A percentile compares a stretch with the other conserved stretches of the same genome.
Evolutionary conservation across 2,113 vertebrate genomes (phyloP).

Genomic region (Silurus meridionalis): DNA sequence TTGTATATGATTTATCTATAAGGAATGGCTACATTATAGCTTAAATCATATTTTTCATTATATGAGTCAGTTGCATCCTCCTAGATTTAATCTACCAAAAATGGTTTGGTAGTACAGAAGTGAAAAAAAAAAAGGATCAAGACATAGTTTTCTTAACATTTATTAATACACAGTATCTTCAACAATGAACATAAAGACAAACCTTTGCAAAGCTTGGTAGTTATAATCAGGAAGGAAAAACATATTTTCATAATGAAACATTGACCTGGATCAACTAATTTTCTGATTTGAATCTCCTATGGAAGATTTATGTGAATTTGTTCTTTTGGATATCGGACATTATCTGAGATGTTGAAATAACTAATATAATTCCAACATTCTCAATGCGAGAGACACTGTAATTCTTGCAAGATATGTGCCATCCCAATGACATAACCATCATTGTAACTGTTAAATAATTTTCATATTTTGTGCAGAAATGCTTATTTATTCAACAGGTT

Average conservation of each 20-base stretch:
- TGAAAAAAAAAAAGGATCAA: background rate
- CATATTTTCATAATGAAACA: constrained; percentile 53
- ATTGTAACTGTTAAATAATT: background rate
- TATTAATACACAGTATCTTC: constrained; percentile 76
- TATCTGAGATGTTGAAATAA: constrained; percentile 14
- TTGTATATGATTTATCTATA: background rate
- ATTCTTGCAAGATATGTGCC: constrained; percentile 7
- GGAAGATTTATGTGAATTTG: background rate
- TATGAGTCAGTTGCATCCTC: background rate
- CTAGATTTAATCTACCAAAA: background rate
- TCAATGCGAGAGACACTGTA: constrained; percentile 72
- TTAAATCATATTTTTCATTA: background rate
- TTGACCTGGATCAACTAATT: constrained; percentile 25
- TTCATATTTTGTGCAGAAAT: constrained; percentile 1
- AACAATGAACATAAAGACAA: constrained; percentile 74
- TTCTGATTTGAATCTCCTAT: constrained; percentile 27
- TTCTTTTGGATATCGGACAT: background rate
- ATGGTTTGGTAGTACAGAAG: background rate
- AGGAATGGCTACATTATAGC: background rate
- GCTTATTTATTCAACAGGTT: background rate
- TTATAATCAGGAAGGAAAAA: constrained; percentile 64
- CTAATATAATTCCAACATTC: constrained; percentile 54
- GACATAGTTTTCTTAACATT: constrained; percentile 65
- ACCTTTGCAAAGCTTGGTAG: constrained; percentile 63
- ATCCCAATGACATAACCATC: constrained; percentile 2